phyloP scores from a whole-genome alignment of 2,797 vertebrate genomes.

The Spheniscus humboldti region DNA sequence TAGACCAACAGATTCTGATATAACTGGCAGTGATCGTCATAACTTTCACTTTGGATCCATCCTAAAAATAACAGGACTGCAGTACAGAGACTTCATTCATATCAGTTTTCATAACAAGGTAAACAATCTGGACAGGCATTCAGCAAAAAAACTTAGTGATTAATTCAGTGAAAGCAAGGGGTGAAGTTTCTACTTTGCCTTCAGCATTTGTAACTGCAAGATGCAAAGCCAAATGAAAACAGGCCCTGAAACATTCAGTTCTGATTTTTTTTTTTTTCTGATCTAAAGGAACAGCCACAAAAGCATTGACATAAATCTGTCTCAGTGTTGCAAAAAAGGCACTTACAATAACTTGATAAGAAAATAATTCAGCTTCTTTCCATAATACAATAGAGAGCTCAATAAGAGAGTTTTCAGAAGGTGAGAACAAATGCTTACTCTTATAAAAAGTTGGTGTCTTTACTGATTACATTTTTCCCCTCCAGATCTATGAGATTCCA shows the following conservation, averaged over 20 bases:
- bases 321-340: background rate
- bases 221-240: background rate
- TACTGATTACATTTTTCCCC: background rate
- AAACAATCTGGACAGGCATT: background rate
- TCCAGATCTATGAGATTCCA: slow-evolving; percentile 95
- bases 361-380: background rate
- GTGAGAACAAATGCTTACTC: background rate
- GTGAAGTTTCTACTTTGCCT: background rate
- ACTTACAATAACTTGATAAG: background rate
- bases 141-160: background rate
- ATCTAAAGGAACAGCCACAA: background rate
- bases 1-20: slow-evolving; percentile 77
- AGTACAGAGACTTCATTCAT: slow-evolving; percentile 94
- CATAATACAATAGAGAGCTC: background rate
- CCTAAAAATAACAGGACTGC: slow-evolving; percentile 87
- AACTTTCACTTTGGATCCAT: slow-evolving; percentile 92
- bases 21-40: slow-evolving; percentile 83
- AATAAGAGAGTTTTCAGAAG: background rate
- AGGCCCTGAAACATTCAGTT: background rate
- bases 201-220: background rate
- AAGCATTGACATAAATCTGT: background rate
- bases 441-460: background rate
- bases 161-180: background rate
- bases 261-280: background rate
- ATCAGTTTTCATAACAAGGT: slow-evolving; percentile 97